phyloP scores from a whole-genome alignment of 2,888 invertebrate species.

The Lymantria monacha region DNA sequence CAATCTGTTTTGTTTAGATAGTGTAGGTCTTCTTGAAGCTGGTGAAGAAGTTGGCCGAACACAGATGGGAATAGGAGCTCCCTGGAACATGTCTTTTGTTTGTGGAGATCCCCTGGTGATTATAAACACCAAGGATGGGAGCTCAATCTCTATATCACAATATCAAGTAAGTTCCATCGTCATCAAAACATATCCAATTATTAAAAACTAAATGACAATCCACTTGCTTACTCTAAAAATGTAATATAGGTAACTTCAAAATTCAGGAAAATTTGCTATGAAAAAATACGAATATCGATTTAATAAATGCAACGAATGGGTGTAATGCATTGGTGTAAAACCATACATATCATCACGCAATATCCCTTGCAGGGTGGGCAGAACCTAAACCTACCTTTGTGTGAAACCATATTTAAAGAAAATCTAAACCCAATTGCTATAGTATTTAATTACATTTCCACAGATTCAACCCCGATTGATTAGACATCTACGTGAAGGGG shows the following conservation, averaged over 20 bases:
- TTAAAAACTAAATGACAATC: neutral
- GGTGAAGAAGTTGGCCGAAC: conserved; percentile 60
- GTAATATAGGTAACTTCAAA: neutral
- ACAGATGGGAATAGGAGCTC: conserved; percentile 41
- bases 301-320: neutral
- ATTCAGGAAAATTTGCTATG: too few relatives aligned
- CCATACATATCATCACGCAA: too few relatives aligned
- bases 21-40: conserved; percentile 49
- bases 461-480: conserved; percentile 25
- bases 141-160: conserved; percentile 50
- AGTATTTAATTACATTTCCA: too few relatives aligned
- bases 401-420: too few relatives aligned
- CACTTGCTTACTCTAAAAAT: too few relatives aligned
- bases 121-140: conserved; percentile 51
- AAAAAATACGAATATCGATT: too few relatives aligned
- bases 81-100: conserved; percentile 53
- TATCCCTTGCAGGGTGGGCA: too few relatives aligned
- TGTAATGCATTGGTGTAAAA: neutral
- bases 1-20: conserved; percentile 32
- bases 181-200: neutral
- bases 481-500: neutral
- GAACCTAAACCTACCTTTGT: too few relatives aligned
- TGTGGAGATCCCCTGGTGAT: conserved; percentile 55
- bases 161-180: conserved; percentile 47
- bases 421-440: too few relatives aligned